Evolutionary conservation across 2,888 invertebrate species (phyloP), one percentile per base, ranked within the genome.

Genomic region (Xylophagus ater): DNA sequence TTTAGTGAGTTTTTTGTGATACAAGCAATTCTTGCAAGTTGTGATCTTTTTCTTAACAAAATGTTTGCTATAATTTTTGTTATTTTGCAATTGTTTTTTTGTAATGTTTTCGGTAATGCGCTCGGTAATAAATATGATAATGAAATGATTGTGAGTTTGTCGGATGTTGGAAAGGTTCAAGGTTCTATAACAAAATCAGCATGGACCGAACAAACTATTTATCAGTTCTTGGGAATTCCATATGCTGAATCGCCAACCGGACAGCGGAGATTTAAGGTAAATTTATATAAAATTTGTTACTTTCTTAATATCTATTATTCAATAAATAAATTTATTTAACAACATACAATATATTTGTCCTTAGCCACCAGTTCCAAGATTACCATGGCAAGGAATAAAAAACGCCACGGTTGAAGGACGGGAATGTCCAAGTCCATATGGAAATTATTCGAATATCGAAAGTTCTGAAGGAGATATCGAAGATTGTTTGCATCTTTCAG

Each of bases 401-500:
- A 51, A 59, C 41, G 57, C 53, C 9, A 53, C 54, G 32, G 45
- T 51, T 42, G 55, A 52, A 49, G 62, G 61, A 14, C 52, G 50
- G 43, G 53, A 56, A 3, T 63, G 64, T 28, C 63, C 63, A 4
- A 59, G 56, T 20, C 49, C 55, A 43, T 55, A 55, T 3, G 49
- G 48, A 15, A 18, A 54, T 4, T 18, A 36, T 1, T 34, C 56
- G 8, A 44, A 47, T 18, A 18, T 29, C 4, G 38, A 46, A 14
- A 26, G 50, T 34, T 34, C 53, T 3, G 47, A 51, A 17, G 42
- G 49, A 24, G 57, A 60, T 43, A 46, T 61, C 8, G 65, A 64
- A 45, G 64, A 64, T 45, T 64, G 63, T 40, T 51, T 64, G 7
- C 60, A 57, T 46, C 43, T 64, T 9, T 56, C 55, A 41, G 54